phyloP scores from a whole-genome alignment of 2,888 invertebrate genomes.

The Mimas tiliae region DNA sequence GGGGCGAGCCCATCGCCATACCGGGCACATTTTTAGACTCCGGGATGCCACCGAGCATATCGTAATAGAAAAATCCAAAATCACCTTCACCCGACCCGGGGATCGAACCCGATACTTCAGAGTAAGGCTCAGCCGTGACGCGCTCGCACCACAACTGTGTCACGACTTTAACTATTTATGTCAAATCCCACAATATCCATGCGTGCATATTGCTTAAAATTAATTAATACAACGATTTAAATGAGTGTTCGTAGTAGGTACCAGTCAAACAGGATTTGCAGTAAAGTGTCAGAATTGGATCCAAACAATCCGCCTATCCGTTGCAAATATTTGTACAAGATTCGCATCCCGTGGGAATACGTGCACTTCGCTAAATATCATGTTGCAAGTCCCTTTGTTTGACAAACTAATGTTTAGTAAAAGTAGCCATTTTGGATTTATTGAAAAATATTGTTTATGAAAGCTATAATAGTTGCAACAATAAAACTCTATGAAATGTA shows the following conservation, averaged over 20 bases:
- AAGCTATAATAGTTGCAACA: background rate
- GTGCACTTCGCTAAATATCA: constrained; percentile 29
- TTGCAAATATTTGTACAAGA: constrained; percentile 42
- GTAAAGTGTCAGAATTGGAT: constrained; percentile 24
- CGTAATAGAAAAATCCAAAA: no score
- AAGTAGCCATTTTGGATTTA: constrained; percentile 21
- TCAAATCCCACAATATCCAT: no score
- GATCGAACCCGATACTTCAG: no score
- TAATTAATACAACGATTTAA: background rate
- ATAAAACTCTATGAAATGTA: background rate
- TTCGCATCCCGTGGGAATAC: constrained; percentile 41
- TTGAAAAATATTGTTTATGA: background rate
- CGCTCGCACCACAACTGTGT: no score
- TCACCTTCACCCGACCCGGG: no score
- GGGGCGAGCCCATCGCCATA: no score
- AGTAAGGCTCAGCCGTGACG: no score
- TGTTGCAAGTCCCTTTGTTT: constrained; percentile 12
- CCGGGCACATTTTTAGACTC: no score
- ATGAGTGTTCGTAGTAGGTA: constrained; percentile 13
- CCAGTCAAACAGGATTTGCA: constrained; percentile 1
- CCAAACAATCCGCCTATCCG: constrained; percentile 35
- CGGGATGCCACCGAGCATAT: no score
- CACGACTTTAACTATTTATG: no score
- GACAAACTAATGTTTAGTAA: constrained; percentile 8
- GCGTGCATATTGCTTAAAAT: no score